Percentiles rank a stretch among this genome's conserved stretches.
phyloP scores from a whole-genome alignment of 2,888 invertebrate genomes.

The Oligia latruncula region DNA sequence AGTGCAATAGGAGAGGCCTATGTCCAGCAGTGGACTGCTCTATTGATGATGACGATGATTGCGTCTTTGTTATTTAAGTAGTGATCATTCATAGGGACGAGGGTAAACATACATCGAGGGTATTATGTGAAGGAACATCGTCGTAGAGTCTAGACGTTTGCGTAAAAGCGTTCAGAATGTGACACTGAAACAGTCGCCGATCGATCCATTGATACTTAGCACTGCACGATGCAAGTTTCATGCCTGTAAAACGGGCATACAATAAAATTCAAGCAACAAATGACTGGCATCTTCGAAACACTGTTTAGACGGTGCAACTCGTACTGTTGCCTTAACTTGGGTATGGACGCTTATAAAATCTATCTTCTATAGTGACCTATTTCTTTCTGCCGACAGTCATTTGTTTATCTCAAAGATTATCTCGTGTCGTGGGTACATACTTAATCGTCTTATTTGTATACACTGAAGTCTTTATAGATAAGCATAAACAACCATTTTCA shows the following conservation, averaged over 20 bases:
- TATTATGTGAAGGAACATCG: neutral
- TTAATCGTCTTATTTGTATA: neutral
- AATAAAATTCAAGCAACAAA: neutral
- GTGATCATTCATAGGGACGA: neutral
- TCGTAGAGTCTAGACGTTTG: neutral
- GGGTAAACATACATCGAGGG: neutral
- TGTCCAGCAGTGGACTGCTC: no score
- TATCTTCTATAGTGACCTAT: neutral
- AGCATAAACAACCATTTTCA: neutral
- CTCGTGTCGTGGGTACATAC: neutral
- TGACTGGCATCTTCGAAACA: neutral
- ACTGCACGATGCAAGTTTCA: neutral
- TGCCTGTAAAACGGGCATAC: neutral
- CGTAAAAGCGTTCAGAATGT: neutral
- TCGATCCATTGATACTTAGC: slow-evolving; percentile 13
- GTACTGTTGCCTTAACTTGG: neutral
- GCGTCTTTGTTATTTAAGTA: neutral
- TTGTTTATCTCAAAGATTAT: neutral
- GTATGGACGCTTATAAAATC: neutral
- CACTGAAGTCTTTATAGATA: neutral
- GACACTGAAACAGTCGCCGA: neutral
- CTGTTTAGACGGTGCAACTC: neutral
- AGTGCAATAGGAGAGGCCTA: no score
- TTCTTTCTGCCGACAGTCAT: neutral
- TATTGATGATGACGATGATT: no score